Evolutionary conservation across 1,140 invertebrate species (phyloP).

Genomic region (Meteorus sp.): DNA sequence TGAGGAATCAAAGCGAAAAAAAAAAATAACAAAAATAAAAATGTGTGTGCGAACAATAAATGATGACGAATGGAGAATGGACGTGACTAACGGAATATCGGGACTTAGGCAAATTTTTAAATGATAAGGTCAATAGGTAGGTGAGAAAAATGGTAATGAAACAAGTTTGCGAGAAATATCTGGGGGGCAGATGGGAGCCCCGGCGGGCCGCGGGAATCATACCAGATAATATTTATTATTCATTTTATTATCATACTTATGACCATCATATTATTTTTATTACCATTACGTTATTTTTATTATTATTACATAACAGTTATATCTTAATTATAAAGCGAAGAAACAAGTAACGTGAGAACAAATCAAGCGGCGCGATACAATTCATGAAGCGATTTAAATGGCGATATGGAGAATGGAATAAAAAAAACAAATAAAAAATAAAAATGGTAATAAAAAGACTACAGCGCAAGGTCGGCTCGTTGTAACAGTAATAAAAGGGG

Average conservation of each 20-base stretch:
- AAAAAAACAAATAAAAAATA: too few species aligned
- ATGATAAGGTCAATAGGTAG: constrained; percentile 25
- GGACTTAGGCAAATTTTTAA: constrained; percentile 32
- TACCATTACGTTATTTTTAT: too few species aligned
- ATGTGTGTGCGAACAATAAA: constrained; percentile 15
- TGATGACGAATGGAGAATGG: constrained; percentile 1
- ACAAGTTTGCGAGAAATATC: not conserved
- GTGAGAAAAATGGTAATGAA: constrained; percentile 18
- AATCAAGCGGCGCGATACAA: constrained; percentile 35
- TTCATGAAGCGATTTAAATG: constrained; percentile 23
- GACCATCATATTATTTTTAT: too few species aligned
- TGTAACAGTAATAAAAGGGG: constrained; percentile 15
- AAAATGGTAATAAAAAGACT: constrained; percentile 26
- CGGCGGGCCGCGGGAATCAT: constrained; percentile 47
- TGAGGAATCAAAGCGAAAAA: not conserved
- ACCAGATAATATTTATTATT: constrained; percentile 54
- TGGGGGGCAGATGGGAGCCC: constrained; percentile 34
- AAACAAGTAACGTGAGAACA: constrained; percentile 33
- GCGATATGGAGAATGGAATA: constrained; percentile 9
- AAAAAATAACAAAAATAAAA: constrained; percentile 13
- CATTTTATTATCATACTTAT: too few species aligned
- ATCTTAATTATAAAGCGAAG: constrained; percentile 51
- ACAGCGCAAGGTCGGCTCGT: constrained; percentile 19
- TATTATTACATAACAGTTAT: too few species aligned
- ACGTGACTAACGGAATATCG: not conserved